Base-by-base conservation (phyloP, 53 echinoderm and acorn worm species). In the Echinarachnius parma region DNA sequence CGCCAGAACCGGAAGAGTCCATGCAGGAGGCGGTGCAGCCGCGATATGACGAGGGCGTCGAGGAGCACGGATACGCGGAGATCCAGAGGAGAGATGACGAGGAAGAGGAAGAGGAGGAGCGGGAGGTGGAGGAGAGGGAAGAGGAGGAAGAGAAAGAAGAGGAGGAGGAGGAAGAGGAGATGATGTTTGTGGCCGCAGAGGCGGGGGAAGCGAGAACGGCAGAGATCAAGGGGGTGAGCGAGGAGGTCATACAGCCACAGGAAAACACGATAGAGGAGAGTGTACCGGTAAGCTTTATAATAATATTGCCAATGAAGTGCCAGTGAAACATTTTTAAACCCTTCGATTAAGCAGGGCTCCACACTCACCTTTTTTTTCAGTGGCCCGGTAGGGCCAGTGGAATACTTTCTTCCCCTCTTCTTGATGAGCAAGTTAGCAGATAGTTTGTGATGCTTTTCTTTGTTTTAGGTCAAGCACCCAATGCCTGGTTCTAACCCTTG, bases 131-230 rank as follows among this genome's bases (percentile, higher is more conserved):
- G 10, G 74, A 72, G 10, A 57, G 53, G n/a, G n/a, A 70, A 21
- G 76, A 77, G 10, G 77, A 77, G 16, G 60, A 77, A 5, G 83
- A 62, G 11, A 27, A 32, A 14, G 77, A 77, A 25, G 61, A 60
- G 18, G 79, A 58, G 33, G 47, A 60, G 15, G 37, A 60, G 10
- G 75, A 77, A 25, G 61, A 60, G 18, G 79, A 58, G 33, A 34
- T 53, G 15, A 31, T 75, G 0, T n/a, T 34, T 11, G 34, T 69
- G 69, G 69, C 49, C 1, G 78, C 8, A 13, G 13, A 9, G 13
- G 42, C 8, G 13, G 42, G 42, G 13, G 42, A 42, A 34, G 69
- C 49, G 31, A 69, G 69, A 22, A 21, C 53, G 11, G 31, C 52
- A 34, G 69, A 42, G 42, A 9, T 9, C 8, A 42, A 42, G 13